A percentile compares a stretch with the other conserved stretches of the same genome.
These are phyloP conservation scores for Isurus oxyrinchus DNA, from an alignment of 2,113 vertebrate genomes.

Conservation along the genomic window DNA sequence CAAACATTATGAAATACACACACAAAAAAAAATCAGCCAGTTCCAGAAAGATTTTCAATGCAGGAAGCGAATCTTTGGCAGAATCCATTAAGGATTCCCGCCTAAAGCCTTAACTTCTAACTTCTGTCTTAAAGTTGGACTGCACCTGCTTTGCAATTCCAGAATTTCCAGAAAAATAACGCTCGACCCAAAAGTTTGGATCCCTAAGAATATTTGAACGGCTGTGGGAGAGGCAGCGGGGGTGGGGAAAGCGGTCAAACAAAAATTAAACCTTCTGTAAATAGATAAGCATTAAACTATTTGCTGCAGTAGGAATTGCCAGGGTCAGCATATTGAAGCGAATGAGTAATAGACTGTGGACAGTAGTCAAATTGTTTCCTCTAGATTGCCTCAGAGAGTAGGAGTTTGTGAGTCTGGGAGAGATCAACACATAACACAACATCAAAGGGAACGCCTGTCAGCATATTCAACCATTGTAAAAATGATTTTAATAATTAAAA, in stretches of 20 bases:
- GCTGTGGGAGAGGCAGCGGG: not conserved
- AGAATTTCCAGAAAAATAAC: not conserved
- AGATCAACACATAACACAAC: conserved; percentile 58
- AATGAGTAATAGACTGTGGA: conserved; percentile 44
- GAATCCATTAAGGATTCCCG: not conserved
- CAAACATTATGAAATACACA: not conserved
- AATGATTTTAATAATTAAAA: conserved; percentile 63
- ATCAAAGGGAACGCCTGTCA: conserved; percentile 62
- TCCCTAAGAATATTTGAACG: not conserved
- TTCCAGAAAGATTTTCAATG: not conserved
- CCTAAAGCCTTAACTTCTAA: not conserved
- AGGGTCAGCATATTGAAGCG: not conserved
- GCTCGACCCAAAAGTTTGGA: not conserved
- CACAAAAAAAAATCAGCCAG: not conserved
- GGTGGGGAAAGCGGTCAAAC: not conserved
- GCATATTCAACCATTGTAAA: conserved; percentile 61
- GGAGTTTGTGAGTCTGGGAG: conserved; percentile 55
- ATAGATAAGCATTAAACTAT: not conserved
- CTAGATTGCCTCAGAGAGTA: conserved; percentile 51
- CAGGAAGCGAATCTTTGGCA: not conserved
- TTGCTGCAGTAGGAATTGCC: not conserved
- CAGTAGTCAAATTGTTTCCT: conserved; percentile 56
- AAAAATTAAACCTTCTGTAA: not conserved
- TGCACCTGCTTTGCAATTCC: not conserved
- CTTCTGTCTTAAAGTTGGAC: not conserved